These are phyloP conservation scores for Leptinotarsa haldemani DNA, from an alignment of 2,888 invertebrate species.

Conservation along the genomic window DNA sequence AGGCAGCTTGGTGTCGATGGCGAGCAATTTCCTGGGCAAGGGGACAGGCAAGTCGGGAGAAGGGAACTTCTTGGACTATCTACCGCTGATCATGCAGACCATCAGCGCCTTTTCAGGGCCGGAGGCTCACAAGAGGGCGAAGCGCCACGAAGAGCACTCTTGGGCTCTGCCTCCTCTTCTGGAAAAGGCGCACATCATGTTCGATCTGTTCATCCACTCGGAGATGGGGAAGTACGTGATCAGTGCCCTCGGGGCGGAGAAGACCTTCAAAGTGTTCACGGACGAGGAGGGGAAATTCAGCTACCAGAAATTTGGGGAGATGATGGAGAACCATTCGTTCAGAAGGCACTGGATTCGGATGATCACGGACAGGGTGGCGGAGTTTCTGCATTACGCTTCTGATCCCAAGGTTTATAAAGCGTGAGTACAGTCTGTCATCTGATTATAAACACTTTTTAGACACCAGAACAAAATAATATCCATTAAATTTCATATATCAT, in stretches of 20 bases:
- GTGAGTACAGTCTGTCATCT: slow-evolving; percentile 63
- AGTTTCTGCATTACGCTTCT: slow-evolving; percentile 78
- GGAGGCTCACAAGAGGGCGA: slow-evolving; percentile 72
- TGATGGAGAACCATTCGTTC: slow-evolving; percentile 83
- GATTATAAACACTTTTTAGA: not conserved
- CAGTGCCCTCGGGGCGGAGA: slow-evolving; percentile 79
- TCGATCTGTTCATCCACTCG: slow-evolving; percentile 84
- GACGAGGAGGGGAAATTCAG: slow-evolving; percentile 78
- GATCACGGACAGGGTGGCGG: slow-evolving; percentile 79
- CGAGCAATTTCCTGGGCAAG: slow-evolving; percentile 44
- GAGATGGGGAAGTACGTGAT: slow-evolving; percentile 81
- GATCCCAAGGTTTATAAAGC: slow-evolving; percentile 82
- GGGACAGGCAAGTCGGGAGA: slow-evolving; percentile 11
- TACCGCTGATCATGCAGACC: slow-evolving; percentile 78
- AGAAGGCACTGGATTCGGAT: slow-evolving; percentile 84
- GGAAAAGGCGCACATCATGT: slow-evolving; percentile 78
- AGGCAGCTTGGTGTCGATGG: slow-evolving; percentile 41
- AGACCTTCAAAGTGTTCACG: slow-evolving; percentile 75
- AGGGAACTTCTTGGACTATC: slow-evolving; percentile 65
- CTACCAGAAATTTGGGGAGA: slow-evolving; percentile 79
- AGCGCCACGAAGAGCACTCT: slow-evolving; percentile 77
- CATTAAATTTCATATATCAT: too few relatives aligned
- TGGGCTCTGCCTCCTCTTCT: slow-evolving; percentile 78
- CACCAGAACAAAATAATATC: too few relatives aligned
- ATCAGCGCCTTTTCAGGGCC: slow-evolving; percentile 71